A percentile compares a stretch with the other conserved stretches of the same genome.
Evolutionary conservation across 2,113 vertebrate species (phyloP).

Genomic region (Phyllopteryx taeniolatus): DNA sequence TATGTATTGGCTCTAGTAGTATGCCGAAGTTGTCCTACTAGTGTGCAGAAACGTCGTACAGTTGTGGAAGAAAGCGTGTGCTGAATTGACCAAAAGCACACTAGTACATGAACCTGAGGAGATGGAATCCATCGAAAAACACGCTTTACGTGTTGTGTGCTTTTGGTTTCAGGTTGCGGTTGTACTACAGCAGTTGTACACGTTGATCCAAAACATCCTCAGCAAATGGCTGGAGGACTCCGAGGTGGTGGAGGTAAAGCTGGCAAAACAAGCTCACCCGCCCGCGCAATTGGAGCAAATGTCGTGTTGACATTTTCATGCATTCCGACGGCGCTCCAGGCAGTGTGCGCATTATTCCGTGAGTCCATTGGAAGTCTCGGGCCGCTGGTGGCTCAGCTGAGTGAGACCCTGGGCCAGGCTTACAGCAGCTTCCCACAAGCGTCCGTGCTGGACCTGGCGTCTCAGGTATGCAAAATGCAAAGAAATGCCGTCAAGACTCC

Average conservation of each 20-base stretch:
- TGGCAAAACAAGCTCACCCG: background rate
- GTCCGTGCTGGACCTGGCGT: conserved; percentile 88
- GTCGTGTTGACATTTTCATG: too few species aligned
- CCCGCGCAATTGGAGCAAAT: background rate
- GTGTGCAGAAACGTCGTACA: too few species aligned
- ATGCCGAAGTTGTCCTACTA: too few species aligned
- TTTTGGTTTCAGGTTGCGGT: conserved; percentile 80
- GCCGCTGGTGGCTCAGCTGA: conserved; percentile 91
- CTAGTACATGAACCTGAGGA: too few species aligned
- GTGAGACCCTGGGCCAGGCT: conserved; percentile 94
- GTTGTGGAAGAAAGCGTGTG: too few species aligned
- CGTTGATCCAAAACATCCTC: conserved; percentile 90
- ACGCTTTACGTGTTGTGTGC: background rate
- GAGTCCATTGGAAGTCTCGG: conserved; percentile 93
- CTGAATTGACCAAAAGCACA: too few species aligned
- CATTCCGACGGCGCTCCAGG: conserved; percentile 62
- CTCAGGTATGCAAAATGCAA: conserved; percentile 76
- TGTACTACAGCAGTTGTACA: conserved; percentile 91
- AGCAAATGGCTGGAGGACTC: conserved; percentile 94
- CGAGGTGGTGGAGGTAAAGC: conserved; percentile 91
- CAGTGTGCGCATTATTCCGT: conserved; percentile 92
- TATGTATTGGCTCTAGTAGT: too few species aligned
- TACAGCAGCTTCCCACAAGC: conserved; percentile 90
- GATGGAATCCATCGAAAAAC: too few species aligned
- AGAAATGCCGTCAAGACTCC: background rate